phyloP scores from a whole-genome alignment of 2,888 invertebrate genomes.

The Stenoptilia bipunctidactyla region DNA sequence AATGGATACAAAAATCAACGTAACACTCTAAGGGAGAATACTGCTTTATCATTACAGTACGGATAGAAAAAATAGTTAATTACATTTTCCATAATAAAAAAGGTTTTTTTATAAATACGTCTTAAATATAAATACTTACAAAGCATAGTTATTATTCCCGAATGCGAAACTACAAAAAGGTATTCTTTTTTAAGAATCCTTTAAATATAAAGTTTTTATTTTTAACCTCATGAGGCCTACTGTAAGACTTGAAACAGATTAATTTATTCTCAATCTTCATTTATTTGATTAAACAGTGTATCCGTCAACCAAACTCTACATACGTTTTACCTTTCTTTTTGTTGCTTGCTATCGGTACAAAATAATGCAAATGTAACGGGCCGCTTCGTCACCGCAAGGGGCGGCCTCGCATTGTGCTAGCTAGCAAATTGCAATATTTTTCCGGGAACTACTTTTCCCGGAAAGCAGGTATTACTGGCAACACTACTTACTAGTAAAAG shows the following conservation, averaged over 20 bases:
- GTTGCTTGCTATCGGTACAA: slow-evolving; percentile 23
- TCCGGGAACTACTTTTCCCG: slow-evolving; percentile 15
- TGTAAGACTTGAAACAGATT: too few relatives aligned
- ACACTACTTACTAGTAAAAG: slow-evolving; percentile 7
- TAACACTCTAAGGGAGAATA: slow-evolving; percentile 33
- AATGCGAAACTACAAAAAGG: too few relatives aligned
- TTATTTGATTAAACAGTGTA: too few relatives aligned
- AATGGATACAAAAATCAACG: slow-evolving; percentile 28
- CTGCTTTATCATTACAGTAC: slow-evolving; percentile 33
- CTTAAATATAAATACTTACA: too few relatives aligned
- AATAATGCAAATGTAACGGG: slow-evolving; percentile 44
- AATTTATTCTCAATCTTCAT: too few relatives aligned
- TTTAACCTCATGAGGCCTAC: too few relatives aligned
- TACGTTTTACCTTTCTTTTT: slow-evolving; percentile 1
- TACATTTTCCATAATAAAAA: too few relatives aligned
- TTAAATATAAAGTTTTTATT: too few relatives aligned
- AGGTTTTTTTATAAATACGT: too few relatives aligned
- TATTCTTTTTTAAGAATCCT: too few relatives aligned
- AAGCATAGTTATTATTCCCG: too few relatives aligned
- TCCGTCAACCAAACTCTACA: too few relatives aligned
- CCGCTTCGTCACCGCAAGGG: slow-evolving; percentile 23
- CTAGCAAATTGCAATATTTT: slow-evolving; percentile 21
- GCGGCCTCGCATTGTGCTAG: slow-evolving; percentile 16
- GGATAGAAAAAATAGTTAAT: slow-evolving; percentile 21
- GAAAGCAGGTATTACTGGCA: slow-evolving; percentile 10